Base-by-base conservation (phyloP, 2,888 invertebrate genomes). In the Sphinx pinastri region DNA sequence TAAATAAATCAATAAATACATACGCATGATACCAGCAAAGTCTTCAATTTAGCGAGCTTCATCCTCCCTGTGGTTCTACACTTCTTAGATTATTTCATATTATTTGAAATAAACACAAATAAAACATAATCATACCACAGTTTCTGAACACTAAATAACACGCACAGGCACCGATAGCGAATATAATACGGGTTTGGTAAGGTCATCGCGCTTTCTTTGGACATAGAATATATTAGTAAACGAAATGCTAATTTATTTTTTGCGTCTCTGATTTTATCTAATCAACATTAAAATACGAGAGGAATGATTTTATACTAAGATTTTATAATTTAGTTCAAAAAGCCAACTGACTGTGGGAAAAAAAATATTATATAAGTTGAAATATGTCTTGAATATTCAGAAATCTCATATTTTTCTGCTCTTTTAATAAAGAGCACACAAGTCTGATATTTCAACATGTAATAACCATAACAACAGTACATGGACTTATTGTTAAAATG, bases 121-220 rank as follows among this genome's bases (percentile, higher is more conserved):
- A 38, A 38, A 38, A 38, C 38, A 38, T 4, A 4, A 38, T 38
- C 6, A 38, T 5, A 5, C 7, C 16, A 19, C 54, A 54, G 54
- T 54, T 54, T 10, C 54, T 54, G 54, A 54, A 7, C 54, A 54
- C 54, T 16, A 54, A 54, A 54, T 54, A 54, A 54, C 55, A 25
- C 55, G 11, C 19, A 19, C 55, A 12, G 11, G n/a, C 19, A 55
- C 19, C 11, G 19, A 19, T 55, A 55, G 55, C 55, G 3, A 55
- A 55, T 55, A 55, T 55, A 55, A 19, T 55, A 19, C 55, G 1
- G 12, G 55, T 55, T 55, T 55, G 3, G 55, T 10, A 55, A 55
- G 55, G 55, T 19, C 55, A 55, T 11, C 19, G 10, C 55, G 55
- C 55, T 55, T 55, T 55, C 55, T 55, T 55, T 19, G 2, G 19